Evolutionary conservation across 2,113 vertebrate genomes (phyloP).

Genomic region (Phalacrocorax aristotelis): DNA sequence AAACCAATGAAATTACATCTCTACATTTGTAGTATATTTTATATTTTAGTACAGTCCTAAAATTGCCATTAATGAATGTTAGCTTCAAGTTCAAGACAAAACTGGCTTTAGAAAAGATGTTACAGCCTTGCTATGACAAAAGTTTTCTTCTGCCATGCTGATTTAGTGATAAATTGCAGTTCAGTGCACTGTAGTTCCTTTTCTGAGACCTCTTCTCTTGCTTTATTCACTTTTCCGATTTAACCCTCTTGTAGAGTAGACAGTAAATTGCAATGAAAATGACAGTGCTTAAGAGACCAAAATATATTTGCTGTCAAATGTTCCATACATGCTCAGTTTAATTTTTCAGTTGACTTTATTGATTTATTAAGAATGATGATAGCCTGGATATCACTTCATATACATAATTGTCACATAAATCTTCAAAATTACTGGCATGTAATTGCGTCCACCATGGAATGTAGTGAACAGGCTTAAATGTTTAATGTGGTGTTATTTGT

Average conservation of each 20-base stretch:
- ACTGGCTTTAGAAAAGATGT: slow-evolving; percentile 12
- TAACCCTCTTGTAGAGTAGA: slow-evolving; percentile 23
- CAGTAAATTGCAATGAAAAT: slow-evolving; percentile 53
- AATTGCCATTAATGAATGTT: slow-evolving; percentile 51
- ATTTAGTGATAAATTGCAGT: slow-evolving; percentile 44
- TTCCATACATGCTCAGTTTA: slow-evolving; percentile 47
- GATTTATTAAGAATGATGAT: slow-evolving; percentile 64
- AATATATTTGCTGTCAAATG: slow-evolving; percentile 46
- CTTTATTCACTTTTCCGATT: slow-evolving; percentile 54
- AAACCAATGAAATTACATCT: slow-evolving; percentile 72
- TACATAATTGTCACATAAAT: slow-evolving; percentile 50
- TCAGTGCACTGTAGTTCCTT: slow-evolving; percentile 13
- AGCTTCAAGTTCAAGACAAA: slow-evolving; percentile 51
- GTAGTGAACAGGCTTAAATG: neutral
- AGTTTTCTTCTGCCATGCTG: neutral
- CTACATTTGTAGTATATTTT: slow-evolving; percentile 34
- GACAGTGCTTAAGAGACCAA: slow-evolving; percentile 16
- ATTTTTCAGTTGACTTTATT: slow-evolving; percentile 66
- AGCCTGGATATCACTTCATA: slow-evolving; percentile 28
- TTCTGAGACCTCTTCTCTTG: slow-evolving; percentile 19
- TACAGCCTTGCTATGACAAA: slow-evolving; percentile 25
- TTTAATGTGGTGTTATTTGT: neutral
- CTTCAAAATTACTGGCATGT: neutral
- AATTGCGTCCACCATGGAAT: neutral
- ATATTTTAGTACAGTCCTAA: slow-evolving; percentile 52